phyloP scores from a whole-genome alignment of 2,113 vertebrate species.

The Meleagris gallopavo region DNA sequence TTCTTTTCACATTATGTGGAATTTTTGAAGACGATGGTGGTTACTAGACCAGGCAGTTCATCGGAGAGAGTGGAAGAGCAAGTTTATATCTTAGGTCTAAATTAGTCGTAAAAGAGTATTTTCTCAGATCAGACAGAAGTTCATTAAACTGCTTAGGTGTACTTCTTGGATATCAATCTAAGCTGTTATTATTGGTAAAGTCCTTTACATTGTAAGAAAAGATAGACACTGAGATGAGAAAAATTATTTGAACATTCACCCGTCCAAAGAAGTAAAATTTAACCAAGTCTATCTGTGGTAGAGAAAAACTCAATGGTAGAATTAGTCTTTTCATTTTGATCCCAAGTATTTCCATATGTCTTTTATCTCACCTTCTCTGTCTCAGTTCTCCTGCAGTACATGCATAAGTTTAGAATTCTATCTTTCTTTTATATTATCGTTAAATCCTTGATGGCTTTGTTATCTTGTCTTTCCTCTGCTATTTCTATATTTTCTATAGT shows the following conservation, averaged over 20 bases:
- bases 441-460: neutral
- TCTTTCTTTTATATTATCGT: neutral
- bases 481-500: neutral
- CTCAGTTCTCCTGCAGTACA: neutral
- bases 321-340: neutral
- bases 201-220: constrained; percentile 17
- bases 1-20: constrained; percentile 68
- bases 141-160: constrained; percentile 66
- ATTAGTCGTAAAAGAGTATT: constrained; percentile 64
- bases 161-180: constrained; percentile 10
- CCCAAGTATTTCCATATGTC: neutral
- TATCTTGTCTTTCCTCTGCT: neutral
- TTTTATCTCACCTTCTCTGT: neutral
- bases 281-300: neutral
- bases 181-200: constrained; percentile 31
- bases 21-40: constrained; percentile 54
- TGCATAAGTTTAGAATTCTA: neutral
- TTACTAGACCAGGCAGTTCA: constrained; percentile 46
- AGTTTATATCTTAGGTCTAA: constrained; percentile 66
- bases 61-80: constrained; percentile 42
- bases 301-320: neutral
- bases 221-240: neutral
- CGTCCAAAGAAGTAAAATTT: neutral
- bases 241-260: neutral
- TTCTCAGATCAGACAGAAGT: constrained; percentile 57